A percentile compares a stretch with the other conserved stretches of the same genome.
Evolutionary conservation across 2,797 vertebrate genomes (phyloP).

Genomic region (Acanthis flammea): DNA sequence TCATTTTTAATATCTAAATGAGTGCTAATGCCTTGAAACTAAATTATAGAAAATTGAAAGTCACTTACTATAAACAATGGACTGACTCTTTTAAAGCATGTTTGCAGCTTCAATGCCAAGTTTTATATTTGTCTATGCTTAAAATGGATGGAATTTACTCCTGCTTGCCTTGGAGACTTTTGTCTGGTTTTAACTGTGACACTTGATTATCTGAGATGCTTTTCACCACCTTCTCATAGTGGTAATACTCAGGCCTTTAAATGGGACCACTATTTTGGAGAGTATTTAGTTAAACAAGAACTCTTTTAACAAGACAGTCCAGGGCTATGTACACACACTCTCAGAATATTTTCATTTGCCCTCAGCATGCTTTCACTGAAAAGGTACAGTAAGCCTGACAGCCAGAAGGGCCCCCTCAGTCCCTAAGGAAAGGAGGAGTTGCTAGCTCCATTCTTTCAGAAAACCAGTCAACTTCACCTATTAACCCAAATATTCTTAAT

Average conservation of each 20-base stretch:
- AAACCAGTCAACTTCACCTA: background rate
- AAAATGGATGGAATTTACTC: slow-evolving; percentile 42
- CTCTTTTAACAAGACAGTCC: background rate
- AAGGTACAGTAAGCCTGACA: background rate
- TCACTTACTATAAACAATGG: background rate
- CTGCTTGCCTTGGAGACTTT: background rate
- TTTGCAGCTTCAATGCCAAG: background rate
- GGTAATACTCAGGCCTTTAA: background rate
- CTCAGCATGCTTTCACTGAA: background rate
- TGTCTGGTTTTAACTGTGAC: slow-evolving; percentile 36
- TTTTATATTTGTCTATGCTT: background rate
- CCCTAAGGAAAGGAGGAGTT: background rate
- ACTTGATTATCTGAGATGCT: slow-evolving; percentile 51
- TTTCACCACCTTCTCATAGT: slow-evolving; percentile 35
- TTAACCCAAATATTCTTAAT: background rate
- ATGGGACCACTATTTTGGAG: background rate
- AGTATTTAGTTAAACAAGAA: slow-evolving; percentile 14
- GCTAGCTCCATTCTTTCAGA: background rate
- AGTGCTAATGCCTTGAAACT: background rate
- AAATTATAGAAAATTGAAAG: background rate
- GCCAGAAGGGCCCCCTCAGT: too few relatives aligned
- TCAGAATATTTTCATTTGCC: background rate
- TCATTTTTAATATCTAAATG: background rate
- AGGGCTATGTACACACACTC: background rate
- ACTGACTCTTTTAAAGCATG: background rate